Evolutionary conservation across 2,888 invertebrate genomes (phyloP).

Genomic region (Chouioia cunea): DNA sequence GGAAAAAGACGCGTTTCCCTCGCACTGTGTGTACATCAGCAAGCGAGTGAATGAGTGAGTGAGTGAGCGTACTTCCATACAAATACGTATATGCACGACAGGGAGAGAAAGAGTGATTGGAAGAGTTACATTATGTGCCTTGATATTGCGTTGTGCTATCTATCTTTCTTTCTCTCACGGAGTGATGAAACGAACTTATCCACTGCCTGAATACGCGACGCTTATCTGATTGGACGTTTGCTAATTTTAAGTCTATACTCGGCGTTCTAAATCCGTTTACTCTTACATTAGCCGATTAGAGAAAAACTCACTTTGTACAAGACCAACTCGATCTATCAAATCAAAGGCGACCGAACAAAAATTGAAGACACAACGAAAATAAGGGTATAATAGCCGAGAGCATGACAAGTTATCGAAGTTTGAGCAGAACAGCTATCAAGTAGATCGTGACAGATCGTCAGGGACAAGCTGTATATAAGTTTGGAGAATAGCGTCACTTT

Average conservation of each 20-base stretch:
- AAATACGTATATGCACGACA: neutral
- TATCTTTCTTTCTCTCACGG: conserved; percentile 13
- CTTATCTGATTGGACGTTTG: conserved; percentile 19
- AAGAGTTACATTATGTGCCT: conserved; percentile 14
- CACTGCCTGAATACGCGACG: conserved; percentile 21
- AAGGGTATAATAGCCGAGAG: too few relatives aligned
- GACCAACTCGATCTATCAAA: too few relatives aligned
- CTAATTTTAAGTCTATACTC: conserved; percentile 32
- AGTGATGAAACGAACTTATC: conserved; percentile 1
- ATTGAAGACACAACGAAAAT: neutral
- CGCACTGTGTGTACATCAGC: neutral
- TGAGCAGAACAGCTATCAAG: conserved; percentile 2
- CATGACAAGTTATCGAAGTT: conserved; percentile 9
- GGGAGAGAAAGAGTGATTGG: neutral
- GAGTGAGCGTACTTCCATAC: too few relatives aligned
- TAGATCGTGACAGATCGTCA: conserved; percentile 7
- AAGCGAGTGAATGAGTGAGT: neutral
- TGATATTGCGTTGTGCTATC: conserved; percentile 23
- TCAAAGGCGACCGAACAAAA: too few relatives aligned
- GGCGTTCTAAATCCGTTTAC: neutral
- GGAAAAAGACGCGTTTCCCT: conserved; percentile 16
- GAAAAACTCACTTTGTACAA: too few relatives aligned
- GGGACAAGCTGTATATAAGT: neutral
- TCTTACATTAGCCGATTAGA: too few relatives aligned
- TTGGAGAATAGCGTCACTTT: conserved; percentile 9